phyloP scores from a whole-genome alignment of 23 tunicate genomes.

The Styela clava region DNA sequence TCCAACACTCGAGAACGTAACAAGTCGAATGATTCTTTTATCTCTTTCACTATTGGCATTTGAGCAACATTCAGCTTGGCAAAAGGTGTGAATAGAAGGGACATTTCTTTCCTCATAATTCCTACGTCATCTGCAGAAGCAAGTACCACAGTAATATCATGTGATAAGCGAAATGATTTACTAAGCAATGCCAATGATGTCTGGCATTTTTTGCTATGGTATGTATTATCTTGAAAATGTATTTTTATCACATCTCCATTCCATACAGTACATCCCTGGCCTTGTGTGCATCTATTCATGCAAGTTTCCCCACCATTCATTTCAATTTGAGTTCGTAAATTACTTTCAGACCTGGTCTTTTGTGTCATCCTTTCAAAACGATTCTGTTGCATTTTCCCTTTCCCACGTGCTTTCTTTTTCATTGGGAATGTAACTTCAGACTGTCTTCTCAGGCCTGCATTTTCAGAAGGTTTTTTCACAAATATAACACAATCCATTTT shows the following conservation, averaged over 20 bases:
- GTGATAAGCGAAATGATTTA: background rate
- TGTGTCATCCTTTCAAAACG: background rate
- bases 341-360: constrained; percentile 8
- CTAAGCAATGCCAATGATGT: background rate
- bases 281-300: background rate
- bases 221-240: background rate
- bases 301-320: background rate
- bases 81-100: background rate
- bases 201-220: background rate
- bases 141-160: constrained; percentile 33
- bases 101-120: constrained; percentile 24
- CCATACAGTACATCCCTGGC: background rate
- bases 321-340: background rate
- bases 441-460: background rate
- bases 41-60: constrained; percentile 17
- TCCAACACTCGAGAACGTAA: background rate
- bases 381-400: constrained; percentile 13
- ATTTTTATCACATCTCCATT: background rate
- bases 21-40: constrained; percentile 3
- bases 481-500: constrained; percentile 25
- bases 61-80: constrained; percentile 21
- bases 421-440: background rate
- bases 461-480: constrained; percentile 17
- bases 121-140: constrained; percentile 29
- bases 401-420: background rate